Base-by-base conservation (phyloP, 2,797 vertebrate genomes). In the Kryptolebias ocellatus region DNA sequence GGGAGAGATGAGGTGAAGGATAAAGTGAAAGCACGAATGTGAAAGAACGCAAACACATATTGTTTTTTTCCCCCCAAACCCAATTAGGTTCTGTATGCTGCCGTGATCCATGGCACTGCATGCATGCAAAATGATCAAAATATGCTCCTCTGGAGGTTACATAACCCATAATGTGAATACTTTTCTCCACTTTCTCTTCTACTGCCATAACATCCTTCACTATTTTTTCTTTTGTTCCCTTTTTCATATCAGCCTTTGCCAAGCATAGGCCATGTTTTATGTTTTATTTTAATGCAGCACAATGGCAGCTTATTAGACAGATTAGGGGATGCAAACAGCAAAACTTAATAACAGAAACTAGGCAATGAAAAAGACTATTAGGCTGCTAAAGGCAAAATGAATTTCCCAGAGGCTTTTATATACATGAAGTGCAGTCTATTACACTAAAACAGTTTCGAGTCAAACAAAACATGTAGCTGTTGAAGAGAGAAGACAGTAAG, bases 61-160 rank as follows among this genome's bases (percentile, higher is more conserved):
- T 63, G 79, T 68, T 78, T 66, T 42, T 82, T 85, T 88, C 68
- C 42, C 39, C 39, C 11, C 39, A 39, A 87, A 85, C 83, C 84
- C 84, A 92, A 90, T 92, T 90, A 91, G 78, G 71, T 65, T 76
- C 53, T 79, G 80, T 76, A 42, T 81, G 78, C 90, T 80, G 39
- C 14, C 85, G 80, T 90, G 87, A 91, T 87, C 80, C 81, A 83
- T 77, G 55, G 76, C 49, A 75, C 62, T 51, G 83, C 75, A 79
- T 83, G 67, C 70, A 83, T 77, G 82, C 79, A 83, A 85, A 91
- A 65, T 69, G 70, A 90, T 89, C 49, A 51, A 88, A 84, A 88
- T 84, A 67, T 9, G 11, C 54, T 85, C 62, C 65, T 77, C 74
- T 69, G 51, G 69, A 87, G 76, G 82, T 85, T 84, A 76, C 81